Evolutionary conservation across 2,797 vertebrate species (phyloP).

Genomic region (Australoheros facetus): DNA sequence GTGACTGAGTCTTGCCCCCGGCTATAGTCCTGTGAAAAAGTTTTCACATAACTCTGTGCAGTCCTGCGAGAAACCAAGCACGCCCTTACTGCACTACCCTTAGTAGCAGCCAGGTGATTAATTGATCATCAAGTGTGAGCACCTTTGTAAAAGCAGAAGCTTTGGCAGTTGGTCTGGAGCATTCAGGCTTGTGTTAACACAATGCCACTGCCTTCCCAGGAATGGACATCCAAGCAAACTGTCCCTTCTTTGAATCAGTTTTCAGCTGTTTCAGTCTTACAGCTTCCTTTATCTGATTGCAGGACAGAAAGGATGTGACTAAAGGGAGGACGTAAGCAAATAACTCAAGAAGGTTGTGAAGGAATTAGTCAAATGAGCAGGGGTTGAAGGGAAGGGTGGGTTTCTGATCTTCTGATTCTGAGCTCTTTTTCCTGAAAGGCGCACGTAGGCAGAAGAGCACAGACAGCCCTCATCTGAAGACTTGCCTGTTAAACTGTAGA

Average conservation of each 20-base stretch:
- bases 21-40: background rate
- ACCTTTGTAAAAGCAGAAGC: too few species aligned
- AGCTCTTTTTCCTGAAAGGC: conserved; percentile 51
- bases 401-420: conserved; percentile 50
- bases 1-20: conserved; percentile 16
- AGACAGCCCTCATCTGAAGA: conserved; percentile 29
- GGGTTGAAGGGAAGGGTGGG: conserved; percentile 41
- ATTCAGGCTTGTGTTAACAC: too few species aligned
- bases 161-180: too few species aligned
- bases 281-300: conserved; percentile 56
- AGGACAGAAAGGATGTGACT: conserved; percentile 56
- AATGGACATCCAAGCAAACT: background rate
- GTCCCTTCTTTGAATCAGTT: conserved; percentile 30
- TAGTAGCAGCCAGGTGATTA: too few species aligned
- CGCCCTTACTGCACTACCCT: too few species aligned
- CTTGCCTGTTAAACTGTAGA: background rate
- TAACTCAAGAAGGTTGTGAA: conserved; percentile 27
- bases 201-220: too few species aligned
- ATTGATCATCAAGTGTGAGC: too few species aligned
- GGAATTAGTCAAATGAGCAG: background rate
- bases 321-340: conserved; percentile 37
- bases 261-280: conserved; percentile 34
- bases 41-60: too few species aligned
- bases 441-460: conserved; percentile 49
- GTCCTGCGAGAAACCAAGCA: too few species aligned